Evolutionary conservation across 2,113 vertebrate species (phyloP).

Genomic region (Corythornis madagascariensis): DNA sequence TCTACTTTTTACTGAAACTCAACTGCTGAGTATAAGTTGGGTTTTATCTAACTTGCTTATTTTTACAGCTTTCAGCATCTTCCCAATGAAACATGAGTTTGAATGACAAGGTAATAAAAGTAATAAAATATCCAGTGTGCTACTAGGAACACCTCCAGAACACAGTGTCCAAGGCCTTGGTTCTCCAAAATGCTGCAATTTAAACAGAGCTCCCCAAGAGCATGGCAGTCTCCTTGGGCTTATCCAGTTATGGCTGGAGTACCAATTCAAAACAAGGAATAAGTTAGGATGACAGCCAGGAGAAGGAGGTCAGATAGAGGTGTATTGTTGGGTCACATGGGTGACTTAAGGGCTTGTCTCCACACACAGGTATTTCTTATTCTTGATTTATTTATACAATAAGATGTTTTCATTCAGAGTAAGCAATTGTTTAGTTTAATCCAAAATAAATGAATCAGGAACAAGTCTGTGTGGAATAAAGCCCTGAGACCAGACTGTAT

Average conservation of each 20-base stretch:
- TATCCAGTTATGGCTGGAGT: neutral
- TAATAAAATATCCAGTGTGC: neutral
- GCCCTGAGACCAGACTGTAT: neutral
- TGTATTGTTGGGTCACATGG: neutral
- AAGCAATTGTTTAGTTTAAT: neutral
- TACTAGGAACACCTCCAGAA: neutral
- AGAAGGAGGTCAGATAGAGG: neutral
- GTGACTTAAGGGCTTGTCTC: neutral
- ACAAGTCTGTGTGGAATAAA: constrained; percentile 1
- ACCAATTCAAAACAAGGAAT: neutral
- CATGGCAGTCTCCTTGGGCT: neutral
- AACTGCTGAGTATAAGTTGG: neutral
- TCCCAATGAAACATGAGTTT: neutral
- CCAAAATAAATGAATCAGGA: neutral
- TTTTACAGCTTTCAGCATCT: neutral
- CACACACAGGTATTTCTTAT: neutral
- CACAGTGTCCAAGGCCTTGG: neutral
- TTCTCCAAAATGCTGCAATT: neutral
- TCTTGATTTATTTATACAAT: neutral
- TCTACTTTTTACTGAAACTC: neutral
- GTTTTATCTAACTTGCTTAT: neutral
- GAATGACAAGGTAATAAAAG: neutral
- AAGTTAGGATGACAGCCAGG: neutral
- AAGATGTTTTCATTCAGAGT: neutral
- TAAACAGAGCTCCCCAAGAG: neutral